A percentile compares a stretch with the other conserved stretches of the same genome.
phyloP scores from a whole-genome alignment of 2,113 vertebrate genomes.

The Cyprinus carpio region DNA sequence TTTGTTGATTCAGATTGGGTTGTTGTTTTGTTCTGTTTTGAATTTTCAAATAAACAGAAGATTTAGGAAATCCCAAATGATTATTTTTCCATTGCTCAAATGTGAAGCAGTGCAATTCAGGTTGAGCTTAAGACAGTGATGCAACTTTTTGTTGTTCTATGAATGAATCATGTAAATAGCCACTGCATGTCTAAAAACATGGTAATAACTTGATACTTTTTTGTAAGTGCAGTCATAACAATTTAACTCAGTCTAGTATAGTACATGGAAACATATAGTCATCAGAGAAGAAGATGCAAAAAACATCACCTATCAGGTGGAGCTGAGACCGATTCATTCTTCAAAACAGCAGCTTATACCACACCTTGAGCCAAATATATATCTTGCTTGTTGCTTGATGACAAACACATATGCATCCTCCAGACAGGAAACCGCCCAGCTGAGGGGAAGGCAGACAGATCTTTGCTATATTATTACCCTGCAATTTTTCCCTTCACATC shows the following conservation, averaged over 20 bases:
- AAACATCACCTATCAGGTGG: neutral
- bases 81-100: too few relatives aligned
- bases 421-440: slow-evolving; percentile 40
- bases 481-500: neutral
- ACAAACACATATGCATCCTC: slow-evolving; percentile 51
- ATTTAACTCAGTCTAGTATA: neutral
- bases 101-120: neutral
- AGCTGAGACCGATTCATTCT: neutral
- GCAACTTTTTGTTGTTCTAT: neutral
- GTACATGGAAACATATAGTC: neutral
- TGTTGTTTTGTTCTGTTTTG: too few relatives aligned
- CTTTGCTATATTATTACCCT: slow-evolving; percentile 14
- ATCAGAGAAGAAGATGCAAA: neutral
- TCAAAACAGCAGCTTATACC: slow-evolving; percentile 1
- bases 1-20: neutral
- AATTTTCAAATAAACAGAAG: too few relatives aligned
- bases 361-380: slow-evolving; percentile 2
- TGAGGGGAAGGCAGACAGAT: slow-evolving; percentile 8
- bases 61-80: too few relatives aligned
- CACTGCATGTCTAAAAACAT: neutral
- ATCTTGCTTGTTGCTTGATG: slow-evolving; percentile 38
- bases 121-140: neutral
- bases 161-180: neutral
- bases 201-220: neutral
- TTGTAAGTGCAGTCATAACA: neutral